Base-by-base conservation (phyloP, 2,113 vertebrate species). In the Myodes glareolus region DNA sequence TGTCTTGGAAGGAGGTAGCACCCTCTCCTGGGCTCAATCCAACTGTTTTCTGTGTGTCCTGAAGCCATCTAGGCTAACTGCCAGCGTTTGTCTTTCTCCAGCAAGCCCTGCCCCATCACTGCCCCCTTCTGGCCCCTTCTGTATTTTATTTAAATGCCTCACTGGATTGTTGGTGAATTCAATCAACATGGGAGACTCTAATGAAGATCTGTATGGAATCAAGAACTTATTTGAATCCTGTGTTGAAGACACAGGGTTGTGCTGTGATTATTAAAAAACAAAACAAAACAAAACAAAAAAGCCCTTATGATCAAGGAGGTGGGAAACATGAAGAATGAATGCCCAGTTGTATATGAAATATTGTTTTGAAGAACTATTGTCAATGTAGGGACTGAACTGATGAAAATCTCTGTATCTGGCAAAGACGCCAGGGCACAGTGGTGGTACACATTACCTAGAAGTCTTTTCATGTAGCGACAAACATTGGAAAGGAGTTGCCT, bases 21-120 rank as follows among this genome's bases (percentile, higher is more conserved):
- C 98, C 97, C 97, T 98, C 98, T 98, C 96, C 98, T 98, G 98
- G 98, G 98, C 97, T 98, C 95, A 97, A 92, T 98, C 97, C 98
- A 98, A 97, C 97, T 91, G 73, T 92, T 94, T 97, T 95, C 84
- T 92, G 0, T 89, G 91, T 84, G 92, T 87, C 47, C 82, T 68
- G 77, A 92, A 96, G 88, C 96, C 96, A 68, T 96, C 88, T 80
- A 29, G 90, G 68, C 92, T 95, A 93, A 95, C 70, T 95, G 77
- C 45, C 12, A 42, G 65, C 65, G 31, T 89, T 70, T 80, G 70
- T 85, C 67, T 84, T 88, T 78, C 86, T 88, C 78, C n/a, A 45
- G 81, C 76, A 25, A 96, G 95, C 80, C 88, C 81, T 97, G 94
- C 96, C 97, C 97, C 97, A 92, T 70, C 96, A 96, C 97, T 98